Evolutionary conservation across 2,888 invertebrate genomes (phyloP).

Genomic region (Drosophila barbarae): DNA sequence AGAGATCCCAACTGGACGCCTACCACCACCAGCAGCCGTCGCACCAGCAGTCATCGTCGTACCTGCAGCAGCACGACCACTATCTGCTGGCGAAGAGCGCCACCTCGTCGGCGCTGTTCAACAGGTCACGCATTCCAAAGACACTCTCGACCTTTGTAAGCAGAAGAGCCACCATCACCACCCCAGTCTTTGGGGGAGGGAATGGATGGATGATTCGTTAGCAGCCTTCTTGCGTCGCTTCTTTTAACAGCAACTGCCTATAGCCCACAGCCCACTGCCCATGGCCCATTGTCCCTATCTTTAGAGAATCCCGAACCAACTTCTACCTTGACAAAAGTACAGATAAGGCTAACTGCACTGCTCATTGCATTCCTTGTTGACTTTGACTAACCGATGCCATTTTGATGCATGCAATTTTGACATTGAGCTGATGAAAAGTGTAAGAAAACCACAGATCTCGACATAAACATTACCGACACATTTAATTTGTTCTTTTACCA

Average conservation of each 20-base stretch:
- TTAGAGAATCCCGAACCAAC: neutral
- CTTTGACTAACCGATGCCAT: conserved; percentile 57
- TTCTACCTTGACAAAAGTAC: conserved; percentile 16
- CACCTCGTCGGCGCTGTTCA: conserved; percentile 81
- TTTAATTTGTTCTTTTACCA: conserved; percentile 34
- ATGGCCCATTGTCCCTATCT: neutral
- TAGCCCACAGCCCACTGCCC: neutral
- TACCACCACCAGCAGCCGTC: conserved; percentile 60
- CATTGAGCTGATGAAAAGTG: neutral
- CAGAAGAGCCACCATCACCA: conserved; percentile 15
- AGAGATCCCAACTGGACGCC: conserved; percentile 69
- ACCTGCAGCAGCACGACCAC: conserved; percentile 66
- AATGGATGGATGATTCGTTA: conserved; percentile 43
- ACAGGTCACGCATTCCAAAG: conserved; percentile 80
- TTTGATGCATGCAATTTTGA: conserved; percentile 34
- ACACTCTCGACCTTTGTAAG: conserved; percentile 80
- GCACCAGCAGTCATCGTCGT: conserved; percentile 49
- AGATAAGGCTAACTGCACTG: conserved; percentile 51
- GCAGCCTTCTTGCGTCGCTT: conserved; percentile 35
- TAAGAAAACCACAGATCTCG: conserved; percentile 9
- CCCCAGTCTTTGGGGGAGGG: neutral
- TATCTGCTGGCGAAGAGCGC: conserved; percentile 77
- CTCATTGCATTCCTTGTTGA: conserved; percentile 31
- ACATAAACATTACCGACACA: conserved; percentile 1
- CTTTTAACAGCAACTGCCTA: conserved; percentile 41